Percentiles rank a stretch among this genome's conserved stretches.
Conservation (phyloP, 1,140 invertebrate genomes). For the Drosophila mojavensis region DNA sequence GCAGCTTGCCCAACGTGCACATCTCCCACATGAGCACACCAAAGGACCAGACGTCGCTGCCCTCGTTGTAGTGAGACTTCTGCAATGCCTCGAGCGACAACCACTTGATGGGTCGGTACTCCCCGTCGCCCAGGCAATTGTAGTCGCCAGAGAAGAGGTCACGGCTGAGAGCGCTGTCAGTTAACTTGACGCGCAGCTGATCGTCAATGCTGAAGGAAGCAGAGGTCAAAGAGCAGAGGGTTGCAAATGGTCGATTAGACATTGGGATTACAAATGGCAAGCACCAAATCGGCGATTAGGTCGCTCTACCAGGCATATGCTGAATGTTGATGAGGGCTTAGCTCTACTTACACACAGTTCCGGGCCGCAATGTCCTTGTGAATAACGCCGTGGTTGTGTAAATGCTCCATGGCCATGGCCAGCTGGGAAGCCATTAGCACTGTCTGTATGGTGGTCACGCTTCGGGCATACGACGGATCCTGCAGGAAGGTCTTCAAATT, state of each 20-base stretch:
- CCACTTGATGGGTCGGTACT: conserved; percentile 98
- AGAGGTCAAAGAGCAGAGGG: background rate
- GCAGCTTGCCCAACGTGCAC: conserved; percentile 95
- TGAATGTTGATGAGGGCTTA: background rate
- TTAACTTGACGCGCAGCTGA: conserved; percentile 94
- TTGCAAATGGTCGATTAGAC: conserved; percentile 9
- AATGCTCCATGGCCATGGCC: conserved; percentile 91
- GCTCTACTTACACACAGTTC: conserved; percentile 90
- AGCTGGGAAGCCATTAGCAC: conserved; percentile 97
- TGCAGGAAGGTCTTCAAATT: conserved; percentile 94
- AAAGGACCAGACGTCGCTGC: conserved; percentile 97
- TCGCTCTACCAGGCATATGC: background rate
- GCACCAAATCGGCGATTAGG: background rate
- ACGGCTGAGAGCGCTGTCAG: conserved; percentile 95
- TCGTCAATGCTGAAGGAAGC: conserved; percentile 88
- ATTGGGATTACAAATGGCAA: background rate
- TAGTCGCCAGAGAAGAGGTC: conserved; percentile 98
- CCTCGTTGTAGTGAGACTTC: conserved; percentile 92
- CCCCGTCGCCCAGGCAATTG: conserved; percentile 96
- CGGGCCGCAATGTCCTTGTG: conserved; percentile 96
- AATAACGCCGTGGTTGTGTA: conserved; percentile 95
- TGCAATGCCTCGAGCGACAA: conserved; percentile 94
- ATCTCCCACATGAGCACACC: conserved; percentile 98
- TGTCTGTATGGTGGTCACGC: conserved; percentile 95
- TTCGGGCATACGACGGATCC: conserved; percentile 86